Base-by-base conservation (phyloP, 2,888 invertebrate species). In the Tipula confusa region DNA sequence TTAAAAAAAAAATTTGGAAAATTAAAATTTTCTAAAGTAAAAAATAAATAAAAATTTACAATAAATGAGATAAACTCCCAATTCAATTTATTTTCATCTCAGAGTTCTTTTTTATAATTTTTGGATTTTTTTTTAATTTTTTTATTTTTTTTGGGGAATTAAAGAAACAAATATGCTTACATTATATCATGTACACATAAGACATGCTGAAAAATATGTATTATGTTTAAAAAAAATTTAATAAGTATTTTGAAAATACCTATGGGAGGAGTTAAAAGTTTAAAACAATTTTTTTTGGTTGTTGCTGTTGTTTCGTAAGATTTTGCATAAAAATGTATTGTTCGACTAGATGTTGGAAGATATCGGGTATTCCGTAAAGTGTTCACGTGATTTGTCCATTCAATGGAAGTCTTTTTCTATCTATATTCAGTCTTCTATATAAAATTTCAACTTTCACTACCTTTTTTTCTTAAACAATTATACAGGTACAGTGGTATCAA, bases 21-120 rank as follows among this genome's bases (percentile, higher is more conserved):
- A 24, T 64, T 24, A 64, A 64, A 24, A 24, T 24, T 64, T 18
- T 64, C 64, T 18, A 64, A 24, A 64, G 64, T 24, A 64, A 64
- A 64, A 24, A 64, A 24, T 43, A 15, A n/a, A n/a, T n/a, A n/a
- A n/a, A n/a, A n/a, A n/a, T n/a, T n/a, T 64, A 64, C 64, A 64
- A 64, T 24, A 64, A 64, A 64, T 64, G 64, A 64, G 64, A 64
- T 64, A 64, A 64, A 64, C 64, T 64, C 64, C 64, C 64, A 64
- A 64, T 64, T 64, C 64, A 64, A 64, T 64, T 64, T 64, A 64
- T 64, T 64, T 64, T 24, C 64, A 18, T 64, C n/a, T 64, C 64
- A 1, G n/a, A n/a, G n/a, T n/a, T n/a, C n/a, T n/a, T n/a, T n/a
- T n/a, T n/a, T n/a, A n/a, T n/a, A n/a, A n/a, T n/a, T n/a, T n/a